Conservation (phyloP, 2,113 vertebrate species). For the Thalassarche chlororhynchos region DNA sequence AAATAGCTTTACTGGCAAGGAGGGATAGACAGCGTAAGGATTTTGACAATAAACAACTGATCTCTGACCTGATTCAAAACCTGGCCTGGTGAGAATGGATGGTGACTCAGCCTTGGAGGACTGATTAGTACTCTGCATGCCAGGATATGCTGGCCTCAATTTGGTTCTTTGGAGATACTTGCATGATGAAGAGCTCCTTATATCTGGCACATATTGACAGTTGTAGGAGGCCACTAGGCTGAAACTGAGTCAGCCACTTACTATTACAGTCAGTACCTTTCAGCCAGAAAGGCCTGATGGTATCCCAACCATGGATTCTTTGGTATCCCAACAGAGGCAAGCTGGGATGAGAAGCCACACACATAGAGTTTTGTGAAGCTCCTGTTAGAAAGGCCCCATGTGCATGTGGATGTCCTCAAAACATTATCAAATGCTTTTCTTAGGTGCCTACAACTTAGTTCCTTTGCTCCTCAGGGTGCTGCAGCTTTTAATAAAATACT, state of each 20-base stretch:
- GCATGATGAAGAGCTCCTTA: not conserved
- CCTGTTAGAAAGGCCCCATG: not conserved
- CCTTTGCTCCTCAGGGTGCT: not conserved
- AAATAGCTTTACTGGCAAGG: not conserved
- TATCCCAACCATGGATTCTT: not conserved
- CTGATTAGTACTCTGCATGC: not conserved
- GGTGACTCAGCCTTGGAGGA: not conserved
- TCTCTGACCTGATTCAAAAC: constrained; percentile 23
- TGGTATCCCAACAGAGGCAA: not conserved
- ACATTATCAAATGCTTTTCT: not conserved
- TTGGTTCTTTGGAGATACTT: not conserved
- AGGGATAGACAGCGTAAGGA: not conserved
- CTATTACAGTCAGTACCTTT: not conserved
- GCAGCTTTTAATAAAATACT: not conserved
- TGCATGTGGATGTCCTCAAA: not conserved
- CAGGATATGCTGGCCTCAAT: constrained; percentile 8
- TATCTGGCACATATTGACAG: not conserved
- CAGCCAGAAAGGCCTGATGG: not conserved
- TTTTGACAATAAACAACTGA: not conserved
- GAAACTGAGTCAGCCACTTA: not conserved
- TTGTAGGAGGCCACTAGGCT: not conserved
- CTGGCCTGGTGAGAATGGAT: not conserved
- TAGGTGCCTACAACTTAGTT: not conserved
- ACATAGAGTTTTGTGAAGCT: not conserved
- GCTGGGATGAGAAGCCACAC: not conserved